phyloP scores from a whole-genome alignment of 2,113 vertebrate species.

The Triplophysa rosa region DNA sequence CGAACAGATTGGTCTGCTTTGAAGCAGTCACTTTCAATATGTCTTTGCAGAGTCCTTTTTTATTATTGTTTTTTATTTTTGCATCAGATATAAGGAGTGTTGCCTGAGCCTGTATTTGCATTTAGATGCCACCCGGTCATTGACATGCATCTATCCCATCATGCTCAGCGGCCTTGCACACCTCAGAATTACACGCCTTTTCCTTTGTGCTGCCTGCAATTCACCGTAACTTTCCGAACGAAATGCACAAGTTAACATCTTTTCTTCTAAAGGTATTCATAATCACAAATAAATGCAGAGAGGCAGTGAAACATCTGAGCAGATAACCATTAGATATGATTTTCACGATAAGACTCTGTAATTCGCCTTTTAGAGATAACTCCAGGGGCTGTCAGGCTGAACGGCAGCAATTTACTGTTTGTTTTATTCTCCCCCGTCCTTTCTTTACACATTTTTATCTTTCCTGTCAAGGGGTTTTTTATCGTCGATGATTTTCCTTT shows the following conservation, averaged over 20 bases:
- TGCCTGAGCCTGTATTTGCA: not conserved
- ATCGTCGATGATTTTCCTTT: conserved; percentile 76
- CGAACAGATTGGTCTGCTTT: not conserved
- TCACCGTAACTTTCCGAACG: conserved; percentile 51
- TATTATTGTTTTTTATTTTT: not conserved
- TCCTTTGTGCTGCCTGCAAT: conserved; percentile 49
- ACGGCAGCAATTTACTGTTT: conserved; percentile 71
- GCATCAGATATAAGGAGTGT: not conserved
- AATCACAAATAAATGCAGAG: conserved; percentile 61
- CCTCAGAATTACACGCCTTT: conserved; percentile 47
- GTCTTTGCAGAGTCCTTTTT: too few species aligned
- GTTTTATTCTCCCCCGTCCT: conserved; percentile 60
- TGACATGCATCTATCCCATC: conserved; percentile 28
- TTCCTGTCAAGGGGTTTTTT: conserved; percentile 73
- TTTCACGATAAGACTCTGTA: conserved; percentile 82
- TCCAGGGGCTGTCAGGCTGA: conserved; percentile 76
- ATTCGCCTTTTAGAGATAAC: conserved; percentile 81
- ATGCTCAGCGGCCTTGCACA: conserved; percentile 21
- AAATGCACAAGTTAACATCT: conserved; percentile 59
- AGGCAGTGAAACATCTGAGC: conserved; percentile 54
- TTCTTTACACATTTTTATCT: conserved; percentile 78
- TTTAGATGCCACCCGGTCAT: conserved; percentile 33
- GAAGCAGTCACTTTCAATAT: not conserved
- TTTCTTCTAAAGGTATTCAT: conserved; percentile 60
- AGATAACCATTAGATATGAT: conserved; percentile 85